Conservation (phyloP, 2,888 invertebrate genomes). For the Eugnorisma glareosa region DNA sequence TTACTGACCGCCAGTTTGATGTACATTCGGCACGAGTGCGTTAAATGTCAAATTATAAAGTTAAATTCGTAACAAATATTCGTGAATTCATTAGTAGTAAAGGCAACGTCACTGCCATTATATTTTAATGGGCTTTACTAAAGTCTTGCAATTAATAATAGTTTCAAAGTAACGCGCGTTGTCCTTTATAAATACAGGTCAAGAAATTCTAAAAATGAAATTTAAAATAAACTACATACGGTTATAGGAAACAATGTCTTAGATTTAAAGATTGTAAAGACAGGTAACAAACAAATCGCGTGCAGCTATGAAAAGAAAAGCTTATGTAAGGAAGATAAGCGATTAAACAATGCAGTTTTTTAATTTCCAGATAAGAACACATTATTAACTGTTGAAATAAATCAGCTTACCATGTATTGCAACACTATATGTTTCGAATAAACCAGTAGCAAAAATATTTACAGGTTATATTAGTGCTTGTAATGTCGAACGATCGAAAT, state of each 20-base stretch:
- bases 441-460: constrained; percentile 44
- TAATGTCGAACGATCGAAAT: constrained; percentile 53
- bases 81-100: constrained; percentile 20
- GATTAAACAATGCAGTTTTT: constrained; percentile 49
- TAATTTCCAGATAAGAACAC: constrained; percentile 40
- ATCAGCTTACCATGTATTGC: constrained; percentile 38
- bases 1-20: constrained; percentile 65
- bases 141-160: background rate
- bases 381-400: constrained; percentile 42
- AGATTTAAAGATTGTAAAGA: constrained; percentile 26
- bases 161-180: background rate
- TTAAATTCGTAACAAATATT: constrained; percentile 40
- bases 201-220: background rate
- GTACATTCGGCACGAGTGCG: constrained; percentile 52
- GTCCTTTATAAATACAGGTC: background rate
- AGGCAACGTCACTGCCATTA: constrained; percentile 7
- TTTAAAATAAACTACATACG: background rate
- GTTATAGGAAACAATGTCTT: constrained; percentile 5
- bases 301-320: constrained; percentile 45
- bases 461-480: constrained; percentile 55
- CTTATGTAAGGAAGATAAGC: constrained; percentile 42
- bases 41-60: constrained; percentile 58
- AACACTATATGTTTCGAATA: constrained; percentile 38
- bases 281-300: constrained; percentile 39
- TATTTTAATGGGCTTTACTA: constrained; percentile 17